Conservation (phyloP, 2,888 invertebrate genomes). For the Protophormia terraenovae region DNA sequence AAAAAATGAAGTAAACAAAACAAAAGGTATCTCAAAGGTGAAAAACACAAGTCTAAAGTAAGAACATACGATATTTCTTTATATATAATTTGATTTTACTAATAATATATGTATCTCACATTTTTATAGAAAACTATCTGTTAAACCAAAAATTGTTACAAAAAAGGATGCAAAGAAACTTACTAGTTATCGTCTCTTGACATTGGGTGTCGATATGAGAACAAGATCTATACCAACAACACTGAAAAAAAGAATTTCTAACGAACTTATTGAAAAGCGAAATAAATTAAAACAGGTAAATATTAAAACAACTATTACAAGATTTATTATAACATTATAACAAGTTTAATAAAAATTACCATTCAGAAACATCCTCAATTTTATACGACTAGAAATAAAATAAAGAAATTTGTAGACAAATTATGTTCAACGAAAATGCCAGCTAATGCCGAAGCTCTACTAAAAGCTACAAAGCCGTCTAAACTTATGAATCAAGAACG, state of each 20-base stretch:
- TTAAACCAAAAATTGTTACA: conserved; percentile 68
- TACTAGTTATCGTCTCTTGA: conserved; percentile 68
- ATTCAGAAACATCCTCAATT: conserved; percentile 74
- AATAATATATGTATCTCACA: not conserved
- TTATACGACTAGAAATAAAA: conserved; percentile 76
- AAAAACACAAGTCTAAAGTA: not conserved
- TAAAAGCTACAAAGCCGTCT: conserved; percentile 70
- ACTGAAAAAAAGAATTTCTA: conserved; percentile 68
- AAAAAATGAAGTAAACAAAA: not conserved
- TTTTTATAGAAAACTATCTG: not conserved
- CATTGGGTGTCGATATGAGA: conserved; percentile 72
- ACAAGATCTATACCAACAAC: conserved; percentile 69
- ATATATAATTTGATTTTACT: too few species aligned
- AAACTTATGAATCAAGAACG: conserved; percentile 31
- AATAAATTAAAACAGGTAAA: conserved; percentile 73
- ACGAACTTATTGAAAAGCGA: conserved; percentile 71
- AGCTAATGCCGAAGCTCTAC: conserved; percentile 69
- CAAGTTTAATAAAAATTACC: too few species aligned
- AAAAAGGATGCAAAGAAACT: conserved; percentile 73
- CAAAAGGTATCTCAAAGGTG: not conserved
- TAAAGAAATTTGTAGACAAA: conserved; percentile 76
- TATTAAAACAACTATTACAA: too few species aligned
- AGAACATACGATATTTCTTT: too few species aligned
- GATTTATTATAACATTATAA: too few species aligned
- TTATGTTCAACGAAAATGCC: conserved; percentile 75